Conservation (phyloP, 2,797 vertebrate species). For the Gadopsis bispinosus region DNA sequence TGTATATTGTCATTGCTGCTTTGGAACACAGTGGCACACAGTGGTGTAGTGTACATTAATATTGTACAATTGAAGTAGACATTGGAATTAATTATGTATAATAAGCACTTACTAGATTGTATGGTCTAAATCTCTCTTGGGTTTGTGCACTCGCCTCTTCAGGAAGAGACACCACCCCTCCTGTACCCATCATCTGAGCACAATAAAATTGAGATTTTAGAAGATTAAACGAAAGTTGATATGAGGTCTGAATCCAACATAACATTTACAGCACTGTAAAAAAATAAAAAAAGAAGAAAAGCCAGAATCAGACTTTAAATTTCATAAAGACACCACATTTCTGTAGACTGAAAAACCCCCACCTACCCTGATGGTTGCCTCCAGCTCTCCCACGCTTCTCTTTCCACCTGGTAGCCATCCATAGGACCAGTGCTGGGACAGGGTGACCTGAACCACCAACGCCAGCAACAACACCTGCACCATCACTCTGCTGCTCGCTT, state of each 20-base stretch:
- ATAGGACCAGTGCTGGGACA: conserved; percentile 87
- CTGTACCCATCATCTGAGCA: conserved; percentile 83
- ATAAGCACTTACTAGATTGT: conserved; percentile 82
- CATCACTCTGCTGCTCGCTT: conserved; percentile 73
- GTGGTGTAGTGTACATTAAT: conserved; percentile 76
- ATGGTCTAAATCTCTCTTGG: conserved; percentile 80
- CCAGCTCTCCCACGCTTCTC: conserved; percentile 83
- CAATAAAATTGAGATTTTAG: conserved; percentile 59
- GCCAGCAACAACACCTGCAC: conserved; percentile 83
- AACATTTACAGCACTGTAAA: conserved; percentile 22
- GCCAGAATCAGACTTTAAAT: conserved; percentile 16
- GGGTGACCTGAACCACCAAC: conserved; percentile 80
- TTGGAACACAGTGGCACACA: conserved; percentile 63
- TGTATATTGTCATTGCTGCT: conserved; percentile 77
- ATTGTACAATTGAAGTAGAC: conserved; percentile 83
- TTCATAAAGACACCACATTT: conserved; percentile 46
- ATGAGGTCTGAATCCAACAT: conserved; percentile 23
- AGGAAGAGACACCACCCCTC: conserved; percentile 80
- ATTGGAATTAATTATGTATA: conserved; percentile 81
- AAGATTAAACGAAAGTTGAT: conserved; percentile 33
- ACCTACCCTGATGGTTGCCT: conserved; percentile 85
- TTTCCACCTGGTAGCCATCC: conserved; percentile 88
- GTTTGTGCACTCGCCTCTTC: conserved; percentile 79
- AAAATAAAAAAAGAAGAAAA: no score
- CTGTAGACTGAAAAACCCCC: conserved; percentile 16